Conservation (phyloP, 2,113 vertebrate genomes). For the Scomber scombrus region DNA sequence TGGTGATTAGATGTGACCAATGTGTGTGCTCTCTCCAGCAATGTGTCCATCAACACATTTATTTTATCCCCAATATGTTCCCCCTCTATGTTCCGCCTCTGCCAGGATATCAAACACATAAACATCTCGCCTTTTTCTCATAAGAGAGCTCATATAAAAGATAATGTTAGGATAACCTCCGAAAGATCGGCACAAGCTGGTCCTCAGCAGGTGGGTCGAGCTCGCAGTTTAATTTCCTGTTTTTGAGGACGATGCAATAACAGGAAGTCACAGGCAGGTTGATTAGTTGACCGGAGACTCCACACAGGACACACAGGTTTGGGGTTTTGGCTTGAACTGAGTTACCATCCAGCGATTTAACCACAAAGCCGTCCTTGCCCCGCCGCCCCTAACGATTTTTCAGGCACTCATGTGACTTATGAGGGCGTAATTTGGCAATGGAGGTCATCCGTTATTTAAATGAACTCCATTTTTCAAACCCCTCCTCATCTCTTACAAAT, state of each 20-base stretch:
- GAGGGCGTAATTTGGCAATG: conserved; percentile 41
- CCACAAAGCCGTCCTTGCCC: too few species aligned
- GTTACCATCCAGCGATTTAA: not conserved
- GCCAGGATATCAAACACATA: conserved; percentile 28
- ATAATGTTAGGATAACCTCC: conserved; percentile 39
- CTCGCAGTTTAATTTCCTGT: conserved; percentile 69
- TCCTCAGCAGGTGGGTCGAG: conserved; percentile 1
- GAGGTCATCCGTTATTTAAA: conserved; percentile 77
- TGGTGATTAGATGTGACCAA: not conserved
- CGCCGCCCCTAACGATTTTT: not conserved
- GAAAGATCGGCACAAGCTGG: not conserved
- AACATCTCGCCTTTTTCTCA: conserved; percentile 28
- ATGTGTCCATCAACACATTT: not conserved
- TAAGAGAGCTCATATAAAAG: conserved; percentile 50
- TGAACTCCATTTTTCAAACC: conserved; percentile 65
- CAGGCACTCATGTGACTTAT: conserved; percentile 27
- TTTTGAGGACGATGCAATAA: conserved; percentile 23
- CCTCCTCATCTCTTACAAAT: conserved; percentile 54
- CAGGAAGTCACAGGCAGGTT: conserved; percentile 24
- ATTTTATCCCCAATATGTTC: not conserved
- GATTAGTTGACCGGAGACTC: conserved; percentile 1
- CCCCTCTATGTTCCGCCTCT: not conserved
- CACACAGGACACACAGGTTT: not conserved
- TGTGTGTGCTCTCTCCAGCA: not conserved
- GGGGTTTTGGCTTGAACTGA: not conserved